These are phyloP conservation scores for Caenorhabditis doughertyi DNA, from an alignment of 2,888 invertebrate genomes.

Conservation along the genomic window DNA sequence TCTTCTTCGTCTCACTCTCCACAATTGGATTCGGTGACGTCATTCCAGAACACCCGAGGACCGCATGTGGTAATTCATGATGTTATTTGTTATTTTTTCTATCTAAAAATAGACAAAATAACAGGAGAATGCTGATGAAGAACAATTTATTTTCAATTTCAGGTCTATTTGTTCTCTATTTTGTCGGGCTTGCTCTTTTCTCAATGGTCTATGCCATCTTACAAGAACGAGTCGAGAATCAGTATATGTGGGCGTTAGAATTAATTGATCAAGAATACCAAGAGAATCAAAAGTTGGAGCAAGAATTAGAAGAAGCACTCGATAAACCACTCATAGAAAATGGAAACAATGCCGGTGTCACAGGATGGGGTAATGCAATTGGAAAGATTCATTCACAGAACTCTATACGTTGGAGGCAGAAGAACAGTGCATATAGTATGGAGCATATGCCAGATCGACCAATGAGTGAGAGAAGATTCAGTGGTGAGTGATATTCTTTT, in stretches of 20 bases:
- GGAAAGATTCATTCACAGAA: constrained; percentile 44
- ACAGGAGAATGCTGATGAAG: constrained; percentile 1
- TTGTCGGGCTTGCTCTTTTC: constrained; percentile 78
- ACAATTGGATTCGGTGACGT: constrained; percentile 81
- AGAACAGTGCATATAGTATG: constrained; percentile 34
- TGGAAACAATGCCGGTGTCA: neutral
- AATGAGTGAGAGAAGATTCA: constrained; percentile 57
- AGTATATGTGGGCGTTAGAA: constrained; percentile 79
- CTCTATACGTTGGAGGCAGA: constrained; percentile 52
- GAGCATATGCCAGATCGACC: constrained; percentile 63
- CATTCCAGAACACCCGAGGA: constrained; percentile 79
- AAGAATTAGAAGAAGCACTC: constrained; percentile 21
- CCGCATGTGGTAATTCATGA: constrained; percentile 71
- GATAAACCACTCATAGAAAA: constrained; percentile 41
- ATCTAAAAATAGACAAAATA: neutral
- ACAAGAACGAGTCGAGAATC: constrained; percentile 76
- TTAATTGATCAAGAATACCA: constrained; percentile 77
- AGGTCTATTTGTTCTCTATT: constrained; percentile 78
- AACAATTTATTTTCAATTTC: constrained; percentile 38
- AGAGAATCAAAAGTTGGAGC: constrained; percentile 58
- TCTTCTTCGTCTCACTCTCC: constrained; percentile 79
- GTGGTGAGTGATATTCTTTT: constrained; percentile 52
- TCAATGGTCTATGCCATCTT: constrained; percentile 80
- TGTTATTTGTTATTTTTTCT: constrained; percentile 19
- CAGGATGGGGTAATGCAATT: constrained; percentile 14